phyloP scores from a whole-genome alignment of 1,140 invertebrate genomes.

The Drosophila pachea region DNA sequence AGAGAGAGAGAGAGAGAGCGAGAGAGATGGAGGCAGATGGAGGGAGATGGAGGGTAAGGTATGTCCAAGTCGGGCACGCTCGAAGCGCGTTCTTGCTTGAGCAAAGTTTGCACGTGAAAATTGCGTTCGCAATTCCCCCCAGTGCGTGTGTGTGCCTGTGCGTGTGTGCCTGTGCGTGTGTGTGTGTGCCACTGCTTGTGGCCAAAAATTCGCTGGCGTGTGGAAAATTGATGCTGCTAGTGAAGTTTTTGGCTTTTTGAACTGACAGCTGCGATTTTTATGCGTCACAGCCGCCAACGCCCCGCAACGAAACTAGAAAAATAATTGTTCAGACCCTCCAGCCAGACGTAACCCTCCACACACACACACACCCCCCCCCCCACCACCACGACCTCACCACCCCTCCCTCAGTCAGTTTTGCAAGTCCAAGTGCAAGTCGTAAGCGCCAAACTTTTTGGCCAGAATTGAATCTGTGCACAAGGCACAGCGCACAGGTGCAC shows the following conservation, averaged over 20 bases:
- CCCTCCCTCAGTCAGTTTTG: too few species aligned
- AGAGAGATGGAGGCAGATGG: too few species aligned
- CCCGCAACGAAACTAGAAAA: slow-evolving; percentile 53
- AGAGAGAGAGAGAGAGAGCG: too few species aligned
- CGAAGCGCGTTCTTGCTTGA: too few species aligned
- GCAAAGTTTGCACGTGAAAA: slow-evolving; percentile 74
- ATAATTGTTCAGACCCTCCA: slow-evolving; percentile 50
- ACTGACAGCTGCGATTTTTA: slow-evolving; percentile 75
- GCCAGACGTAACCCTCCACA: background rate
- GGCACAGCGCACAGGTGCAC: too few species aligned
- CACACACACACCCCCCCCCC: too few species aligned
- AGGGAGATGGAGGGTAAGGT: too few species aligned
- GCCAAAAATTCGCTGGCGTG: slow-evolving; percentile 60
- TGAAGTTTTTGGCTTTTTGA: slow-evolving; percentile 77
- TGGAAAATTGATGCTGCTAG: slow-evolving; percentile 70
- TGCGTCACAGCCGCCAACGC: slow-evolving; percentile 50
- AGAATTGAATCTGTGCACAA: too few species aligned
- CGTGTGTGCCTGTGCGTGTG: slow-evolving; percentile 19
- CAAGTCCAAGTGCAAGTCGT: too few species aligned
- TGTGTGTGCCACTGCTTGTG: slow-evolving; percentile 27
- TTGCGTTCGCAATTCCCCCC: slow-evolving; percentile 64
- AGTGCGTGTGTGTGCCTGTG: slow-evolving; percentile 19
- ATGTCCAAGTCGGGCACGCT: too few species aligned
- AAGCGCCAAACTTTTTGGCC: too few species aligned
- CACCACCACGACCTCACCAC: too few species aligned